Evolutionary conservation across 2,113 vertebrate species (phyloP), one percentile per base, ranked within the genome.

Genomic region (Pterocles orientalis): DNA sequence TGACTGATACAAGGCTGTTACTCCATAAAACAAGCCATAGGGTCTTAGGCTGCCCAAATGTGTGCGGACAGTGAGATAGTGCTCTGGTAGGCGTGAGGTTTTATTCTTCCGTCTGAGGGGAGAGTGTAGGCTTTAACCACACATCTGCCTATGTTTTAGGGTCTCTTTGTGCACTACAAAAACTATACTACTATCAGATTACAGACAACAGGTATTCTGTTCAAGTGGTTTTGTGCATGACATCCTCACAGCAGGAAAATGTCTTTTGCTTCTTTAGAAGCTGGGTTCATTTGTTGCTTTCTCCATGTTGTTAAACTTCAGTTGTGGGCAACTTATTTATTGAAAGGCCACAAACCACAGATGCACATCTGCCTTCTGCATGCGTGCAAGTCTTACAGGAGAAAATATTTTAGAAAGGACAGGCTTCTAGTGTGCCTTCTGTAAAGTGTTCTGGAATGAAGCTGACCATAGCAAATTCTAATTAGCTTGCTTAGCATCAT

Each of bases 71-170:
- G 87, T 29, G 68, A 90, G 61, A n/a, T 1, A 0, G 33, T 1
- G 1, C 48, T 86, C 69, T 62, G 64, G 39, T 58, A 65, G 48
- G 57, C 57, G 4, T 33, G 53, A 62, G 23, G 62, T 85, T 93
- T 92, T 85, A 54, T 82, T 95, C 84, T 90, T 69, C 45, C 33
- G 2, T 89, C 79, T 65, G 45, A 90, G 43, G 54, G 39, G 61
- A 92, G 33, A 69, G 33, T 11, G 39, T 78, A 86, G 77, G 64
- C 70, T 95, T 95, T 95, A 92, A 66, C 48, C 28, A 16, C 43
- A 78, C 96, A 97, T 95, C 97, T 97, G 95, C 70, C 94, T 18
- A 5, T 57, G 31, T 56, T 64, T 95, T 91, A 72, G 57, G 36
- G 51, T 53, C 84, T 92, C 45, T 94, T 91, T 95, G 53, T 65